phyloP scores from a whole-genome alignment of 1,140 invertebrate genomes.

The Caenorhabditis inopinata region DNA sequence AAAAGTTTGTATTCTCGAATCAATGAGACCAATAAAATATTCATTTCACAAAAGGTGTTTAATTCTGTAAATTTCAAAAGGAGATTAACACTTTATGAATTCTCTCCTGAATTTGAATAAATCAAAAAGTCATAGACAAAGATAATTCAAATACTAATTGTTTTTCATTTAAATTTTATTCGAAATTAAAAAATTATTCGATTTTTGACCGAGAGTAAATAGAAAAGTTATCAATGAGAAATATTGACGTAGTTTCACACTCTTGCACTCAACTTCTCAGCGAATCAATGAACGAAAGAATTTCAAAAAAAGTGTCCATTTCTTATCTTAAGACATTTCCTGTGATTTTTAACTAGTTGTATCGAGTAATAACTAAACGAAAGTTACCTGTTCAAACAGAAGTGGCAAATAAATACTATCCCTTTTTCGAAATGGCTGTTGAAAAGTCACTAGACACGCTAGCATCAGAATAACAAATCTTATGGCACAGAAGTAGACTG shows the following conservation, averaged over 20 bases:
- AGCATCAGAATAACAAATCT: neutral
- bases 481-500: neutral
- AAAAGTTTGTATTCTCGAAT: too few species aligned
- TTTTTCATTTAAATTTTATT: too few species aligned
- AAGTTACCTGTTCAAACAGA: neutral
- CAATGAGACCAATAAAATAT: too few species aligned
- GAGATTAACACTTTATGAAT: neutral
- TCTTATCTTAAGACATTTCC: constrained; percentile 14
- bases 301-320: neutral
- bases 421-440: neutral
- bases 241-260: too few species aligned
- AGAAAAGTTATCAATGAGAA: neutral
- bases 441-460: neutral
- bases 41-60: too few species aligned
- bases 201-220: neutral
- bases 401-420: neutral
- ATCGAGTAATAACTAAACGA: neutral
- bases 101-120: too few species aligned
- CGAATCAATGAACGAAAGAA: neutral
- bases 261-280: too few species aligned
- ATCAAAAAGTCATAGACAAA: too few species aligned
- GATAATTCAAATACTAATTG: too few species aligned
- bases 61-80: too few species aligned
- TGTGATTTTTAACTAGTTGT: neutral
- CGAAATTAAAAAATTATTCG: too few species aligned